Conservation (phyloP, 2,113 vertebrate species). For the Cichladusa arquata region DNA sequence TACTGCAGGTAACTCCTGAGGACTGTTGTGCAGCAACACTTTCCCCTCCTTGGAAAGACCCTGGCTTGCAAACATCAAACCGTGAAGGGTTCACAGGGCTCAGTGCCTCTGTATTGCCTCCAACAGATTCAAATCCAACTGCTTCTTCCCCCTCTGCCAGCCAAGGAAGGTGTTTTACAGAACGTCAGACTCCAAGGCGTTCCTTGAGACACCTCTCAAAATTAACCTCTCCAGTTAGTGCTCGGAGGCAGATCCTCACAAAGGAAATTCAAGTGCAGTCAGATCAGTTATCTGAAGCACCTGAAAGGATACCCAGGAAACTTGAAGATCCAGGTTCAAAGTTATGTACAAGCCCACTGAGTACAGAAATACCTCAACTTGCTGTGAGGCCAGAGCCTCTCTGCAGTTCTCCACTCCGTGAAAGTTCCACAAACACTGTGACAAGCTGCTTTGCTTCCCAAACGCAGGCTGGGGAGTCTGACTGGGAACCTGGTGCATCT, state of each 20-base stretch:
- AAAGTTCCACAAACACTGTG: not conserved
- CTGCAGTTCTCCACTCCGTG: not conserved
- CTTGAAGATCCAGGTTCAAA: not conserved
- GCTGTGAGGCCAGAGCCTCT: not conserved
- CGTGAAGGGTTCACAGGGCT: not conserved
- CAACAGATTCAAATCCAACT: not conserved
- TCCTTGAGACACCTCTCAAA: constrained; percentile 14
- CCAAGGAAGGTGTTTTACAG: not conserved
- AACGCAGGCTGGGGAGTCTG: fast-evolving
- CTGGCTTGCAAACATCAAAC: constrained; percentile 23
- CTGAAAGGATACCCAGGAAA: not conserved
- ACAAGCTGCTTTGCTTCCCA: not conserved
- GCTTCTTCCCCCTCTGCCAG: not conserved
- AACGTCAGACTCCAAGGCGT: not conserved
- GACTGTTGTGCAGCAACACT: constrained; percentile 53
- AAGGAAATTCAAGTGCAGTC: not conserved
- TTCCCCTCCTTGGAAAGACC: constrained; percentile 61
- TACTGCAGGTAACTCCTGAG: constrained; percentile 50
- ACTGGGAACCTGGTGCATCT: not conserved
- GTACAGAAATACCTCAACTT: not conserved
- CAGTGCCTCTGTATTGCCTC: constrained; percentile 43
- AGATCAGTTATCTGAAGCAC: not conserved
- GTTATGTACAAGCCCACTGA: not conserved
- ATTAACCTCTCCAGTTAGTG: not conserved
- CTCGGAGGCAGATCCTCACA: not conserved